Percentiles rank a stretch among this genome's conserved stretches.
Evolutionary conservation across 1,140 invertebrate species (phyloP).

Genomic region (Hetaerina americana): DNA sequence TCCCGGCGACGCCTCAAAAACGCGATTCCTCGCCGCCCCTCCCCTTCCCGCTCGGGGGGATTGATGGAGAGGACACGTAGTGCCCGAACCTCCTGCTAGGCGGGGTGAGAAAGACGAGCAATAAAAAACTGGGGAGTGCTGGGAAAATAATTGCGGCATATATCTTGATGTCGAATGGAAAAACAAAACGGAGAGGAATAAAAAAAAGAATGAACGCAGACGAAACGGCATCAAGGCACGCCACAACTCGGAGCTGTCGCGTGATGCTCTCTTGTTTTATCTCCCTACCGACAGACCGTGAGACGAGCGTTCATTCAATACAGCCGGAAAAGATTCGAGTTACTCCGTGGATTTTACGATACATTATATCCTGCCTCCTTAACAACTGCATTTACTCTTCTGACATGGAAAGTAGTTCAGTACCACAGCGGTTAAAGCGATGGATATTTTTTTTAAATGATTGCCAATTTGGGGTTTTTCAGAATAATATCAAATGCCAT

Average conservation of each 20-base stretch:
- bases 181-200: neutral
- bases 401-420: no score
- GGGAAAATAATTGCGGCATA: neutral
- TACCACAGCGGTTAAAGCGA: no score
- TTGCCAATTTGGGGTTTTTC: no score
- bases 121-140: neutral
- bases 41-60: neutral
- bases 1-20: neutral
- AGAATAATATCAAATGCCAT: no score
- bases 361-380: no score
- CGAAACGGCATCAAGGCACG: neutral
- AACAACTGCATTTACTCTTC: no score
- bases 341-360: no score
- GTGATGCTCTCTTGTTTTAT: neutral
- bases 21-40: neutral
- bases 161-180: neutral
- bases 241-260: neutral
- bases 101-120: neutral
- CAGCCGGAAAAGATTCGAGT: no score
- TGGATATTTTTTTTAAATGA: no score
- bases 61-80: neutral
- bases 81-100: neutral
- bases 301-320: neutral
- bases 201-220: neutral
- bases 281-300: neutral